phyloP scores from a whole-genome alignment of 35 echinoderm and acorn worm genomes.

The Amphiura filiformis region DNA sequence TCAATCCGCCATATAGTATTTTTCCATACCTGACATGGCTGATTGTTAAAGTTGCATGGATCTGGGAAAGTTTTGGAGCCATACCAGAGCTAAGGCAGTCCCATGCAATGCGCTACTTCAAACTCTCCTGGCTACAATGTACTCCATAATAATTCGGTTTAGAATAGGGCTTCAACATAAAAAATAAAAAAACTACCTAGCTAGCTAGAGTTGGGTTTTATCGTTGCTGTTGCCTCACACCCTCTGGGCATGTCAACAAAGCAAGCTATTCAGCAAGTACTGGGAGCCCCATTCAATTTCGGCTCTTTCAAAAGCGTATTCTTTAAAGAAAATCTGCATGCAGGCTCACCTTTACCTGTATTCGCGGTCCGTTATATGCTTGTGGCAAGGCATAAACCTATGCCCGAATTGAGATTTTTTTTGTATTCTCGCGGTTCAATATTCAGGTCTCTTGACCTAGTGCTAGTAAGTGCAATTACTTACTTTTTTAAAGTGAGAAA shows the following conservation, averaged over 20 bases:
- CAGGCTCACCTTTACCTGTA: not conserved
- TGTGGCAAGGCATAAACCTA: not conserved
- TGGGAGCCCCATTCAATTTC: constrained; percentile 2
- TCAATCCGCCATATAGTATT: not conserved
- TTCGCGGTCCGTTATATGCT: not conserved
- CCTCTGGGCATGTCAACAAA: constrained; percentile 2
- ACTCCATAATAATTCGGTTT: too few species aligned
- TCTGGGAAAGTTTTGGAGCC: too few species aligned
- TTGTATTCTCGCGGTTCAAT: not conserved
- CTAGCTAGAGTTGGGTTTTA: not conserved
- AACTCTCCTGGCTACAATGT: too few species aligned
- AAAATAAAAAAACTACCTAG: too few species aligned
- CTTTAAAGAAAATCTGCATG: not conserved
- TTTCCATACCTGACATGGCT: too few species aligned
- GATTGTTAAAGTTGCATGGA: too few species aligned
- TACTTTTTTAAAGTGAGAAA: too few species aligned
- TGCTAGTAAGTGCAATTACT: not conserved
- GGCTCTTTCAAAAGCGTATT: constrained; percentile 10
- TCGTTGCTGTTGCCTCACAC: not conserved
- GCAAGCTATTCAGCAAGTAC: not conserved
- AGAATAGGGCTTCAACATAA: too few species aligned
- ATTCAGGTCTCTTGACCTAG: constrained; percentile 6
- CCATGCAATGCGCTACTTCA: too few species aligned
- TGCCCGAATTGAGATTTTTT: not conserved
- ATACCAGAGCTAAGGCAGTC: too few species aligned